These are phyloP conservation scores for Hydropsyche tenuis DNA, from an alignment of 1,140 invertebrate genomes.

Conservation along the genomic window DNA sequence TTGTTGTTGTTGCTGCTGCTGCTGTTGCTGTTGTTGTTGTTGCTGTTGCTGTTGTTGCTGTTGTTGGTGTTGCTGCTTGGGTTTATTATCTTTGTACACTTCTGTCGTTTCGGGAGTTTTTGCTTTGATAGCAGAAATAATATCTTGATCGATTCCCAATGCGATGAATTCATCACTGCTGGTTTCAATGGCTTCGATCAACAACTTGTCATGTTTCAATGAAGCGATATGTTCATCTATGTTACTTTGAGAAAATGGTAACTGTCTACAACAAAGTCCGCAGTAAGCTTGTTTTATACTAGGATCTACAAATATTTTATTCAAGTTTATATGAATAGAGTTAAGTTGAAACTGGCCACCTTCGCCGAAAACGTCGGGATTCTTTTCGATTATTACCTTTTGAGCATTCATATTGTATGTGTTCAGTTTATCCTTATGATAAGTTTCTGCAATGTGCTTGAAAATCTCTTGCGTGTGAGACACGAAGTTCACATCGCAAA, in stretches of 20 bases:
- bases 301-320: slow-evolving; percentile 48
- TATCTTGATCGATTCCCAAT: slow-evolving; percentile 28
- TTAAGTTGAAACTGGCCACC: slow-evolving; percentile 34
- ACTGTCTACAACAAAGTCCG: slow-evolving; percentile 40
- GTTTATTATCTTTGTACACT: not conserved
- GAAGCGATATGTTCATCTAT: slow-evolving; percentile 43
- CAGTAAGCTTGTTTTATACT: slow-evolving; percentile 45
- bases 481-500: slow-evolving; percentile 35
- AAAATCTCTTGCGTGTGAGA: slow-evolving; percentile 18
- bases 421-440: slow-evolving; percentile 37
- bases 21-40: not conserved
- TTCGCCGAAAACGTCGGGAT: slow-evolving; percentile 41
- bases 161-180: slow-evolving; percentile 6
- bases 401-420: slow-evolving; percentile 34
- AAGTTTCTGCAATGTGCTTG: slow-evolving; percentile 26
- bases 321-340: slow-evolving; percentile 36
- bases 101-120: not conserved
- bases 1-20: slow-evolving; percentile 2
- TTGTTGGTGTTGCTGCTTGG: slow-evolving; percentile 17
- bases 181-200: slow-evolving; percentile 34
- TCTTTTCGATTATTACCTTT: slow-evolving; percentile 34
- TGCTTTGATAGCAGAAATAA: slow-evolving; percentile 31
- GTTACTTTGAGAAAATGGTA: slow-evolving; percentile 39
- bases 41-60: not conserved
- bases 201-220: slow-evolving; percentile 38